Conservation (phyloP, 2,797 vertebrate genomes). For the Apodemus agrarius region DNA sequence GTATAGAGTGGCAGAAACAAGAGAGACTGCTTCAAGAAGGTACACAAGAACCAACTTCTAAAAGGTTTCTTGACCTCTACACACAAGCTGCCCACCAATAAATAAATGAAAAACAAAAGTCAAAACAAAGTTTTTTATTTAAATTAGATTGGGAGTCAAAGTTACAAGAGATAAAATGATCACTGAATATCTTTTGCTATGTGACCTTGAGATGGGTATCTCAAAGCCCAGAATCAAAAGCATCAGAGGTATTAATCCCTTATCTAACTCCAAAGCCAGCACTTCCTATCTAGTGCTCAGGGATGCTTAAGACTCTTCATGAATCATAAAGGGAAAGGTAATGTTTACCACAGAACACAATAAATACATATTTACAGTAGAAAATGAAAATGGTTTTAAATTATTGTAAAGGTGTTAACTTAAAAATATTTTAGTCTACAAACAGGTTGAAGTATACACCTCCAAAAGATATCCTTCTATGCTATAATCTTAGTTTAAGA, state of each 20-base stretch:
- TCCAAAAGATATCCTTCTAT: not conserved
- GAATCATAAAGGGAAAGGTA: not conserved
- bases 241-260: not conserved
- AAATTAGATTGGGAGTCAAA: not conserved
- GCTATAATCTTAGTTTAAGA: not conserved
- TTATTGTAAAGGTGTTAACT: not conserved
- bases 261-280: not conserved
- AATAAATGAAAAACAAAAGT: not conserved
- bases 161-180: conserved; percentile 1
- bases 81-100: not conserved
- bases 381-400: conserved; percentile 44
- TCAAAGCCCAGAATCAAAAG: not conserved
- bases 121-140: not conserved
- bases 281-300: not conserved
- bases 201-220: not conserved
- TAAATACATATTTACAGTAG: not conserved
- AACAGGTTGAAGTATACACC: not conserved
- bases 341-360: not conserved
- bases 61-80: not conserved
- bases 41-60: not conserved
- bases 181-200: not conserved
- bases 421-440: conserved; percentile 22
- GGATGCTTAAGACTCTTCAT: not conserved
- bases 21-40: not conserved
- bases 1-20: not conserved